These are phyloP conservation scores for Indicator maculatus DNA, from an alignment of 2,113 vertebrate genomes.

Conservation along the genomic window DNA sequence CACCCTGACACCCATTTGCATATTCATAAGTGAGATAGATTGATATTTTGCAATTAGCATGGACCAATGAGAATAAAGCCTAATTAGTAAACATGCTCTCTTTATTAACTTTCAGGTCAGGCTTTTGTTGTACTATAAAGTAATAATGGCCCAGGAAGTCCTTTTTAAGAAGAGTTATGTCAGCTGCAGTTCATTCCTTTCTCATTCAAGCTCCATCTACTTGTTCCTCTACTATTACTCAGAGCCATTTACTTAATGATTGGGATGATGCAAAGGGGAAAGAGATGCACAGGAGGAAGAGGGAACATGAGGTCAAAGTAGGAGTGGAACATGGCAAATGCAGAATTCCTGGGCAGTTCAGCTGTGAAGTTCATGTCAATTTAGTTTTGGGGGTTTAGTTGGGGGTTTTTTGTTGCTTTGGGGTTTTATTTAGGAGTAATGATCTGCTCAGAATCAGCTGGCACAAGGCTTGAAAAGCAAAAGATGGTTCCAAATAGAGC, in stretches of 20 bases:
- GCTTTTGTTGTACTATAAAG: constrained; percentile 73
- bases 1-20: constrained; percentile 77
- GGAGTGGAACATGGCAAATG: neutral
- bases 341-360: neutral
- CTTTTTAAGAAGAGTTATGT: constrained; percentile 20
- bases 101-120: constrained; percentile 82
- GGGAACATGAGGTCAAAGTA: neutral
- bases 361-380: neutral
- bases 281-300: neutral
- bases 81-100: constrained; percentile 81
- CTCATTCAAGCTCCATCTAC: constrained; percentile 7
- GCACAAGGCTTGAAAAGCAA: neutral
- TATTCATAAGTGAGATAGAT: constrained; percentile 80
- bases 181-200: constrained; percentile 26
- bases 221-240: constrained; percentile 15
- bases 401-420: no score
- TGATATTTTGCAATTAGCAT: constrained; percentile 82
- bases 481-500: neutral
- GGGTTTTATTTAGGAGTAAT: neutral
- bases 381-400: neutral
- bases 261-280: neutral
- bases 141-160: constrained; percentile 67
- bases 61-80: constrained; percentile 76
- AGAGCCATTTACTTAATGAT: neutral
- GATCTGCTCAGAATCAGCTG: neutral